Evolutionary conservation across 2,888 invertebrate species (phyloP).

Genomic region (Trichacis sp.): DNA sequence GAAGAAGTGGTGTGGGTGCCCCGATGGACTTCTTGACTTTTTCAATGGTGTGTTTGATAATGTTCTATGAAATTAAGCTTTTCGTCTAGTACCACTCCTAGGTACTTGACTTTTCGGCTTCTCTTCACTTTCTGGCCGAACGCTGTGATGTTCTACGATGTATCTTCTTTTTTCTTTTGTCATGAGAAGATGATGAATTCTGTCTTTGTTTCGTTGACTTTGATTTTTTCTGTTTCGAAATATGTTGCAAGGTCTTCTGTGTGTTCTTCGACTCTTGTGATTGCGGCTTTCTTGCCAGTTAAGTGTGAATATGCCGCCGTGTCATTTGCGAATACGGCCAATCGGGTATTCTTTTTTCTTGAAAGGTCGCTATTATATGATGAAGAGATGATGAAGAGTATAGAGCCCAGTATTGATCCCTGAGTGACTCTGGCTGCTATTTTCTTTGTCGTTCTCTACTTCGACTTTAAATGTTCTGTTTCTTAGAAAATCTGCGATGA

Average conservation of each 20-base stretch:
- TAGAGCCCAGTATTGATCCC: constrained; percentile 16
- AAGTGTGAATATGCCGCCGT: constrained; percentile 15
- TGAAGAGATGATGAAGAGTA: constrained; percentile 9
- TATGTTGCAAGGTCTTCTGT: too few species aligned
- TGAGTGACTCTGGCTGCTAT: constrained; percentile 19
- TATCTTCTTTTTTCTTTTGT: constrained; percentile 16
- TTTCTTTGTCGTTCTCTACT: constrained; percentile 1
- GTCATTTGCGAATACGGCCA: constrained; percentile 27
- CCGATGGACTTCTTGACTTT: constrained; percentile 25
- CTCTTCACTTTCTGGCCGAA: constrained; percentile 9
- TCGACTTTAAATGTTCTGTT: constrained; percentile 20
- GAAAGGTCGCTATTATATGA: constrained; percentile 11
- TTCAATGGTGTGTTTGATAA: constrained; percentile 6
- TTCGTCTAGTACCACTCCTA: constrained; percentile 44
- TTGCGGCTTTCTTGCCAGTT: constrained; percentile 6
- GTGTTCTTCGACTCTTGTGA: constrained; percentile 1
- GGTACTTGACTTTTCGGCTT: constrained; percentile 37
- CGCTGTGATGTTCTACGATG: background rate
- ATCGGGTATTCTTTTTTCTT: too few species aligned
- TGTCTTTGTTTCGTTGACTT: constrained; percentile 33
- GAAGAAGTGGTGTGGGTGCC: constrained; percentile 20
- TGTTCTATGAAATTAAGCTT: constrained; percentile 41
- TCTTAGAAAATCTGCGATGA: too few species aligned
- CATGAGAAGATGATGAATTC: constrained; percentile 31
- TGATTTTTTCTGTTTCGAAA: constrained; percentile 22